Conservation (phyloP, 2,888 invertebrate species). For the Drosophila paucipuncta region DNA sequence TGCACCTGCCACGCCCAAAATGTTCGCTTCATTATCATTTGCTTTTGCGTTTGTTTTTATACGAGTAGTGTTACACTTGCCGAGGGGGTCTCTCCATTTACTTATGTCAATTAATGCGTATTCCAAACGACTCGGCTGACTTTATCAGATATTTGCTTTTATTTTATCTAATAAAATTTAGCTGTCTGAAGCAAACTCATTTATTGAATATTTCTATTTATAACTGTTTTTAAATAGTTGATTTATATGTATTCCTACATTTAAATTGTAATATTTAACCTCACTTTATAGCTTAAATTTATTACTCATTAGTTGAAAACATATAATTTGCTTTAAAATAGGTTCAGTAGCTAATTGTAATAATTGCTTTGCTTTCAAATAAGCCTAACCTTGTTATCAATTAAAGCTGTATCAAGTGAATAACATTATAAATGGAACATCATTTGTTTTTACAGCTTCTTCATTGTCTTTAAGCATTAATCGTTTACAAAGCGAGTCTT, state of each 20-base stretch:
- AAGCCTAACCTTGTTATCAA: not conserved
- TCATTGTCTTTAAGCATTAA: not conserved
- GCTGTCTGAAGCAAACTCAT: not conserved
- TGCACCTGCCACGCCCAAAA: constrained; percentile 45
- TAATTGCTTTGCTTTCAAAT: not conserved
- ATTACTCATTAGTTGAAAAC: not conserved
- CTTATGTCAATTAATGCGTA: not conserved
- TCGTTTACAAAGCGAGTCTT: fast-evolving
- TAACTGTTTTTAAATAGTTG: not conserved
- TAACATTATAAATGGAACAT: not conserved
- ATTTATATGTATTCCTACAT: not conserved
- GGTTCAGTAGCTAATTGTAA: not conserved
- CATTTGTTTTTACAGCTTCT: not conserved
- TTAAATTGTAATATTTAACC: not conserved
- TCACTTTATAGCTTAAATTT: not conserved
- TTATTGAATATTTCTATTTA: not conserved
- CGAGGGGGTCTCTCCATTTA: not conserved
- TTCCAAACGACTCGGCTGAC: not conserved
- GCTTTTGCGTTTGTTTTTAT: constrained; percentile 35
- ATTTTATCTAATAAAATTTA: not conserved
- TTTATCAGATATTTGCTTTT: not conserved
- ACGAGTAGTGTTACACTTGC: constrained; percentile 3
- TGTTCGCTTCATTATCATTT: constrained; percentile 65
- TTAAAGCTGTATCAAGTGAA: not conserved
- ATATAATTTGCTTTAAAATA: not conserved